Evolutionary conservation across 2,797 vertebrate species (phyloP), one percentile per base, ranked within the genome.

Genomic region (Halcyon chelicuti): DNA sequence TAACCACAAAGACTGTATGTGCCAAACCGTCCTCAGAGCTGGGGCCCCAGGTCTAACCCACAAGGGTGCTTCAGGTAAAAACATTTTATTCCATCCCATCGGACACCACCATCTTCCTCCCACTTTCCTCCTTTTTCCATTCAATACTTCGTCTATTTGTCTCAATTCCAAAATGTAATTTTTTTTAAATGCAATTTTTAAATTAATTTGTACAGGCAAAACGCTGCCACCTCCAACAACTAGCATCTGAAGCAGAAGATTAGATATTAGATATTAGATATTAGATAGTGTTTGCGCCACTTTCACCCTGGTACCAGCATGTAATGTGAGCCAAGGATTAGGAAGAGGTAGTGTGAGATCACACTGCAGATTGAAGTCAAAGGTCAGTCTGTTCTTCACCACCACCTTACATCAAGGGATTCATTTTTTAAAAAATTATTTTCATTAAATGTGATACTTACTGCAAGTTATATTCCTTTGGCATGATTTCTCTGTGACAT

Each of bases 151-250:
- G 70, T 95, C 83, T 78, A 85, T 74, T 94, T 94, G 39, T 58
- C 91, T 93, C 73, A 82, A 31, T 52, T 87, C 84, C 9, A 61
- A 83, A 91, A 65, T 1, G 1, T 10, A 40, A 14, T 37, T 54
- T 67, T 47, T 49, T 51, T 75, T 37, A 75, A 91, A 67, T 1
- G 1, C 7, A 46, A 15, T 49, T 75, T 67, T 82, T 37, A 73
- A 57, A 95, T 93, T 21, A 87, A 94, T 93, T 94, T 76, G 65
- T 40, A 63, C 78, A 87, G 88, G 51, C 16, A 29, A 52, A 52
- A 52, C 10, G 16, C 28, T 52, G 28, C 28, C 17, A 14, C 23
- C 47, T 49, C 70, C 58, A 81, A 54, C 49, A 44, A 90, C 46
- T 2, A 71, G 66, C 39, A 63, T 70, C 77, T 68, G 75, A 70